These are phyloP conservation scores for Petrolisthes manimaculis DNA, from an alignment of 2,888 invertebrate genomes.

Conservation along the genomic window DNA sequence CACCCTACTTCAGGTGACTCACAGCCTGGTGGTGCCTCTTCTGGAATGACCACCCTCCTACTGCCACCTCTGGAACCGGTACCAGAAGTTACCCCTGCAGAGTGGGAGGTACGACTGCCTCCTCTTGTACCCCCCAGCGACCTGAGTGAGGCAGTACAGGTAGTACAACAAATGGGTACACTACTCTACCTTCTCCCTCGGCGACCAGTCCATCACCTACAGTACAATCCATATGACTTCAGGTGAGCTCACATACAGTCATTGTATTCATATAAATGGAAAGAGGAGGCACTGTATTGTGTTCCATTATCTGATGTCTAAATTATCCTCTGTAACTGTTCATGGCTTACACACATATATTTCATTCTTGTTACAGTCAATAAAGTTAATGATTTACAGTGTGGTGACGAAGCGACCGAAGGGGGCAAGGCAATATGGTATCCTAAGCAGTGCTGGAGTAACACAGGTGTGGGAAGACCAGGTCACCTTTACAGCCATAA, in stretches of 20 bases:
- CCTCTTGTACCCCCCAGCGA: constrained; percentile 36
- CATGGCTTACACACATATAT: too few relatives aligned
- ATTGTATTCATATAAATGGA: neutral
- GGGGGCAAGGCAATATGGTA: constrained; percentile 36
- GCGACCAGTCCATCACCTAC: constrained; percentile 32
- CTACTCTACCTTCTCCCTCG: constrained; percentile 50
- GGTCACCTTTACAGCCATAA: constrained; percentile 51
- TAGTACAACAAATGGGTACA: constrained; percentile 38
- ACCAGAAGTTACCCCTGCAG: neutral
- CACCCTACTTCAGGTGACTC: neutral
- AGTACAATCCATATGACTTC: constrained; percentile 56
- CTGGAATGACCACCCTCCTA: neutral
- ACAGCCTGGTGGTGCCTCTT: neutral
- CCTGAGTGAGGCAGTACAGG: constrained; percentile 41
- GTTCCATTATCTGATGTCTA: too few relatives aligned
- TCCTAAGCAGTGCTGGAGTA: constrained; percentile 49
- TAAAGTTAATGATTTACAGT: neutral
- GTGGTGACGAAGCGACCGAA: constrained; percentile 38
- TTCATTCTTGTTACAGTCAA: neutral
- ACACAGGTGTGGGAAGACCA: constrained; percentile 51
- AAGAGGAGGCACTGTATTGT: neutral
- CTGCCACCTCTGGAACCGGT: neutral
- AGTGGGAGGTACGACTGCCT: constrained; percentile 46
- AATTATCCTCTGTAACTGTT: too few relatives aligned
- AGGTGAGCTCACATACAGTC: constrained; percentile 27